These are phyloP conservation scores for Ammodytes marinus DNA, from an alignment of 2,113 vertebrate species.

Conservation along the genomic window DNA sequence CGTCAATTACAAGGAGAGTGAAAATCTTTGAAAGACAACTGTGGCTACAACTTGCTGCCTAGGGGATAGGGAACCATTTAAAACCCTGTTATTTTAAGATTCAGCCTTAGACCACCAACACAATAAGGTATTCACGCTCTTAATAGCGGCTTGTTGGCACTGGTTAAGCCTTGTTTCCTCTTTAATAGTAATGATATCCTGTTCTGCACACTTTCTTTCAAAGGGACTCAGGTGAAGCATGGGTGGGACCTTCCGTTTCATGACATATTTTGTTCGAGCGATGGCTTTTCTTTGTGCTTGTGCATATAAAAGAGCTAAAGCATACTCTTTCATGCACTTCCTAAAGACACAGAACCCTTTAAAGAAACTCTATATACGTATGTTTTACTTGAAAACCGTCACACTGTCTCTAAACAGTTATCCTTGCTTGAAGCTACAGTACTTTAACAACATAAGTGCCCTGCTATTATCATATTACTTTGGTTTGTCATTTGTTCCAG, in stretches of 20 bases:
- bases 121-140: constrained; percentile 81
- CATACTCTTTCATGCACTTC: constrained; percentile 80
- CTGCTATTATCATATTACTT: constrained; percentile 61
- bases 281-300: constrained; percentile 83
- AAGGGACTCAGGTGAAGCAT: constrained; percentile 81
- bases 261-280: constrained; percentile 82
- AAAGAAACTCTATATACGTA: constrained; percentile 73
- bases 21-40: constrained; percentile 75
- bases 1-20: constrained; percentile 64
- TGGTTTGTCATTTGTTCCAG: constrained; percentile 45
- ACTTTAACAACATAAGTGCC: constrained; percentile 47
- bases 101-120: constrained; percentile 80
- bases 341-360: constrained; percentile 61
- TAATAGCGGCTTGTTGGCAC: constrained; percentile 82
- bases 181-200: constrained; percentile 84
- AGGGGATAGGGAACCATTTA: constrained; percentile 66
- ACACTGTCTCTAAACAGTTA: constrained; percentile 43
- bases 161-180: constrained; percentile 84
- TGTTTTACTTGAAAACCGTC: constrained; percentile 59
- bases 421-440: constrained; percentile 38
- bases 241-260: constrained; percentile 86
- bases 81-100: constrained; percentile 80
- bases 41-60: constrained; percentile 56
- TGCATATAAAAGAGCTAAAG: constrained; percentile 75
- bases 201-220: constrained; percentile 80